A percentile compares a stretch with the other conserved stretches of the same genome.
phyloP scores from a whole-genome alignment of 2,113 vertebrate genomes.

The Passer domesticus region DNA sequence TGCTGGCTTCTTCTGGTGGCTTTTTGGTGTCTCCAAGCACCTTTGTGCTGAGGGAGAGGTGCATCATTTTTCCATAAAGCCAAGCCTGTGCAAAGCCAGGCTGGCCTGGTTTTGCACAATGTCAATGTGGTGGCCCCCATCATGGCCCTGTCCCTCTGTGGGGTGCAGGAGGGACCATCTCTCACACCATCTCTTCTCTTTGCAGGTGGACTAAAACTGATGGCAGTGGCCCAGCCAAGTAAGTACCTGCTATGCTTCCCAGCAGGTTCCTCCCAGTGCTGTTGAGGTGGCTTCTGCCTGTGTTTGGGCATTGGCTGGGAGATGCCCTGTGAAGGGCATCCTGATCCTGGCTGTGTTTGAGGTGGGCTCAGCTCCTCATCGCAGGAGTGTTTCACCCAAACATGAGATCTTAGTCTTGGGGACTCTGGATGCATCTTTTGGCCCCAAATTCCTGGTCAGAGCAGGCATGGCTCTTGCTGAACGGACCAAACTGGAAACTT shows the following conservation, averaged over 20 bases:
- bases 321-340: neutral
- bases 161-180: neutral
- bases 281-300: rapidly evolving
- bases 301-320: neutral
- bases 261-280: neutral
- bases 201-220: slow-evolving; percentile 66
- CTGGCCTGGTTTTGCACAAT: neutral
- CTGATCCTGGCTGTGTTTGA: neutral
- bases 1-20: neutral
- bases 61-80: neutral
- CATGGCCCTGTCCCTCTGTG: neutral
- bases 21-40: neutral
- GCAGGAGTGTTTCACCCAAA: neutral
- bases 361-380: neutral
- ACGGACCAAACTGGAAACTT: neutral
- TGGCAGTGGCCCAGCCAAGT: slow-evolving; percentile 48
- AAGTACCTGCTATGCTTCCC: neutral
- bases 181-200: neutral
- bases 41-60: neutral
- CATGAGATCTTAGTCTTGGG: neutral
- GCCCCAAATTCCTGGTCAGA: neutral
- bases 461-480: neutral
- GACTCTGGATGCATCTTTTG: neutral
- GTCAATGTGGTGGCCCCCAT: neutral
- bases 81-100: neutral